A percentile compares a stretch with the other conserved stretches of the same genome.
Conservation (phyloP, 1,140 invertebrate genomes). For the Atopsyche davidsoni region DNA sequence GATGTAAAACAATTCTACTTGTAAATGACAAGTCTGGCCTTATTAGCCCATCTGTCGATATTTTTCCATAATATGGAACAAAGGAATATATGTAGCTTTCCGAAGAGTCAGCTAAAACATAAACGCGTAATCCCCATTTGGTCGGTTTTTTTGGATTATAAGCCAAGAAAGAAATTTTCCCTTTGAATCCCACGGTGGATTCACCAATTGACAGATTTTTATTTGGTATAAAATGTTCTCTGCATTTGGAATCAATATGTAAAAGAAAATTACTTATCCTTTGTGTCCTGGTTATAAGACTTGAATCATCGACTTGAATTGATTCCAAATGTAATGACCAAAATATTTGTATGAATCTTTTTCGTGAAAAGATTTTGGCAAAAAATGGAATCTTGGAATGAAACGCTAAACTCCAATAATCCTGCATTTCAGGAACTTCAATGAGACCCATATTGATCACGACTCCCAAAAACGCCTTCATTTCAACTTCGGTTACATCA, state of each 20-base stretch:
- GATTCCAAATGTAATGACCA: slow-evolving; percentile 16
- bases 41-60: slow-evolving; percentile 16
- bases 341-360: slow-evolving; percentile 21
- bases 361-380: slow-evolving; percentile 4
- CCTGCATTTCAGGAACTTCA: slow-evolving; percentile 7
- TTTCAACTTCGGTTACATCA: slow-evolving; percentile 6
- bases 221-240: slow-evolving; percentile 23
- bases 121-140: slow-evolving; percentile 31
- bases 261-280: slow-evolving; percentile 20
- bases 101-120: slow-evolving; percentile 29
- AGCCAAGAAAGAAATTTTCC: slow-evolving; percentile 28
- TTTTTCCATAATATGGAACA: slow-evolving; percentile 30
- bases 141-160: slow-evolving; percentile 33
- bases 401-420: slow-evolving; percentile 13
- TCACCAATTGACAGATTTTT: slow-evolving; percentile 22
- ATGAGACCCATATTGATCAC: slow-evolving; percentile 19
- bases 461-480: slow-evolving; percentile 14
- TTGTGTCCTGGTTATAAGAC: background rate
- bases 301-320: background rate
- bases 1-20: slow-evolving; percentile 15
- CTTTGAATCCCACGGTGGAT: slow-evolving; percentile 28
- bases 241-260: slow-evolving; percentile 26
- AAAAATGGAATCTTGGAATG: slow-evolving; percentile 7
- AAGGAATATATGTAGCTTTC: slow-evolving; percentile 30
- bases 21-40: slow-evolving; percentile 16